Evolutionary conservation across 2,113 vertebrate species (phyloP).

Genomic region (Cryptomyrus ogoouensis): DNA sequence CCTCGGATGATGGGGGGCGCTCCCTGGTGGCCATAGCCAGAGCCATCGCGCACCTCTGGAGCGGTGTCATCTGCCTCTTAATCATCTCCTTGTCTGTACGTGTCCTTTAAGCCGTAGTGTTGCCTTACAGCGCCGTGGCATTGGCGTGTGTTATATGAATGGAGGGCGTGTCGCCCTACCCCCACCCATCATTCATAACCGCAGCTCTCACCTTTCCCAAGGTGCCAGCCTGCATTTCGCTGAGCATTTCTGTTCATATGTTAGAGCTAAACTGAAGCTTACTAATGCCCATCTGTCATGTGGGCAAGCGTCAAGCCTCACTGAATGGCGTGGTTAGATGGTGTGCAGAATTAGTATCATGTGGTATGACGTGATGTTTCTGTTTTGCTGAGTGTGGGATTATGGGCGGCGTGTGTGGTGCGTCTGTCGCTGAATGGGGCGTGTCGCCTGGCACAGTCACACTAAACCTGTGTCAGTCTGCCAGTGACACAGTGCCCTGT

Average conservation of each 20-base stretch:
- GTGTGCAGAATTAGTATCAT: not conserved
- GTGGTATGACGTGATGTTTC: not conserved
- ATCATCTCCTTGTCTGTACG: not conserved
- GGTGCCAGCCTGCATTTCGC: not conserved
- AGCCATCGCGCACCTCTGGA: not conserved
- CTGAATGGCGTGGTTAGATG: not conserved
- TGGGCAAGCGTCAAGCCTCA: not conserved
- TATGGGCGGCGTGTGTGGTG: not conserved
- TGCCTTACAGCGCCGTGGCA: not conserved
- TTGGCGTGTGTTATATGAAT: not conserved
- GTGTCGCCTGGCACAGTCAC: not conserved
- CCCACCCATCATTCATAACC: not conserved
- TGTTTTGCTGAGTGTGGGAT: constrained; percentile 8
- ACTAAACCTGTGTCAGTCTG: not conserved
- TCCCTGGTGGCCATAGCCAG: not conserved
- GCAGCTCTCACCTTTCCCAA: not conserved
- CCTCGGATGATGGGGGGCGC: constrained; percentile 9
- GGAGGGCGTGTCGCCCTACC: not conserved
- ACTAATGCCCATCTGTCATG: not conserved
- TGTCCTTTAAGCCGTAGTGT: not conserved
- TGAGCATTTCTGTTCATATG: constrained; percentile 1
- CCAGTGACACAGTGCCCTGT: not conserved
- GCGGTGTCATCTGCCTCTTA: not conserved
- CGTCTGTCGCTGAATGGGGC: not conserved
- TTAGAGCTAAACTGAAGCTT: not conserved